phyloP scores from a whole-genome alignment of 2,113 vertebrate genomes.

The Mystacornis crossleyi region DNA sequence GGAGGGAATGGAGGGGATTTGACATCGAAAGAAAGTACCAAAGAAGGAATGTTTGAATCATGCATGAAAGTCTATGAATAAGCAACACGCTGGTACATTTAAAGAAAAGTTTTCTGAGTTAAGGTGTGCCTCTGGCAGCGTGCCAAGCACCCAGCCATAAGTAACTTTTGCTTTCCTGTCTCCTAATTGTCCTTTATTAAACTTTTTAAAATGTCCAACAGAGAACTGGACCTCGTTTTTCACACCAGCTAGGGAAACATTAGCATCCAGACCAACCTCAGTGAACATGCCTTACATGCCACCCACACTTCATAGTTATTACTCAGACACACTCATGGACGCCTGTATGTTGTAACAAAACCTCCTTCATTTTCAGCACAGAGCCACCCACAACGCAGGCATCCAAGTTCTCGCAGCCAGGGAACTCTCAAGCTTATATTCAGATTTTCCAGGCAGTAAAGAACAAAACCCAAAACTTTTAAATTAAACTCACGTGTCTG shows the following conservation, averaged over 20 bases:
- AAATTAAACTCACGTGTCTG: accelerated
- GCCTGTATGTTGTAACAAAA: background rate
- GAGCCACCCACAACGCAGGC: background rate
- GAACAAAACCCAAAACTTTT: background rate
- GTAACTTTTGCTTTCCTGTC: too few relatives aligned
- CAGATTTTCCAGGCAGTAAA: background rate
- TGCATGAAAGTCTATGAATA: too few relatives aligned
- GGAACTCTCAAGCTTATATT: background rate
- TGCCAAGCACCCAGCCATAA: too few relatives aligned
- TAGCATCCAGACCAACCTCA: slow-evolving; percentile 26
- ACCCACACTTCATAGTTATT: background rate
- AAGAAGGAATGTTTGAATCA: too few relatives aligned
- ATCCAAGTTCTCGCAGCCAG: background rate
- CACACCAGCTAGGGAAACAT: background rate
- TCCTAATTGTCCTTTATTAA: too few relatives aligned
- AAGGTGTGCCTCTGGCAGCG: too few relatives aligned
- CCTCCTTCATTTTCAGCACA: background rate
- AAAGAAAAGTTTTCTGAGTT: too few relatives aligned
- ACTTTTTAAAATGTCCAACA: too few relatives aligned
- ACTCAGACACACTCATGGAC: background rate
- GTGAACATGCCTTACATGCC: slow-evolving; percentile 6
- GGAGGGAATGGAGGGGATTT: too few relatives aligned
- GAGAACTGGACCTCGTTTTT: too few relatives aligned
- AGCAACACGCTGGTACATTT: too few relatives aligned
- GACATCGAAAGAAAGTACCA: too few relatives aligned